Base-by-base conservation (phyloP, 1,140 invertebrate species). In the Papilio glaucus region DNA sequence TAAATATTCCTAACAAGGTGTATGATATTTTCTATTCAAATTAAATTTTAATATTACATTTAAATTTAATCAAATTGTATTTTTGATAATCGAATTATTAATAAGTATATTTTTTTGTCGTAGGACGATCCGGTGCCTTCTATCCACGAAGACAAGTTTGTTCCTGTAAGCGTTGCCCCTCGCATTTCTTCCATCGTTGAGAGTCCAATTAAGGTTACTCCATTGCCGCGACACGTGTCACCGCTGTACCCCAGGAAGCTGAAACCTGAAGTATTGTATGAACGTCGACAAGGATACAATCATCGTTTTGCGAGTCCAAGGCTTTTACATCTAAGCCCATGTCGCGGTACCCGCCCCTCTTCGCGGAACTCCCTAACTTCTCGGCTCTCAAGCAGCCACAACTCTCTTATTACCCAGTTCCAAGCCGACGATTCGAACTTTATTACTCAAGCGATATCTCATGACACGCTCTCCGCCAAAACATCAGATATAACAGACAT, bases 391-490 rank as follows among this genome's bases (percentile, higher is more conserved):
- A 97, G 96, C 82, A 97, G 96, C 57, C 96, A 97, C 84, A 97
- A 97, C 80, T 97, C 96, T 0, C 94, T 97, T 69, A 94, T 96
- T 41, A 96, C 95, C 4, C 95, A 97, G 38, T 95, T 96, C 4
- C 96, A 96, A 85, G 95, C 94, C 0, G 97, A 97, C 76, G 96
- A 97, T 82, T 97, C 96, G 5, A 97, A 95, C 76, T 97, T 97
- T 81, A 97, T 97, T 63, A 97, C 96, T 0, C 97, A 97, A 79
- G 97, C 96, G 15, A 97, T 97, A 94, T 97, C 96, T 0, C 96
- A 97, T 77, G 96, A 97, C 79, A 96, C 96, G 0, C 87, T 97
- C 9, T 95, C 94, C 0, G 94, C 94, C 18, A 93, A 94, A 68
- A 95, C 95, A 6, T 95, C 94, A 75, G 96, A 96, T 75, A 97